phyloP scores from a whole-genome alignment of 2,888 invertebrate species.

The Pseudoips prasinana region DNA sequence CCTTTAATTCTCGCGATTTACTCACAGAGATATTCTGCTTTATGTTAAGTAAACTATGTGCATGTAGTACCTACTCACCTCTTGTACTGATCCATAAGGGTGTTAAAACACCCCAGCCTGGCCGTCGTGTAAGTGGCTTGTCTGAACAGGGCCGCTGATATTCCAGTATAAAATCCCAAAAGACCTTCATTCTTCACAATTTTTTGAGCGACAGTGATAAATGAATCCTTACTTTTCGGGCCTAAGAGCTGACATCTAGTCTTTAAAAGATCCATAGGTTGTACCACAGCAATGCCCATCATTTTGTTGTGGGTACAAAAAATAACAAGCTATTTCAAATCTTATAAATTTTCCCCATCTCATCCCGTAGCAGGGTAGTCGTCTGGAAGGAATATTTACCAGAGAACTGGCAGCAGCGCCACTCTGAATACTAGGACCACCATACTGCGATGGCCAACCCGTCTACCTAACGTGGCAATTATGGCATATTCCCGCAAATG shows the following conservation, averaged over 20 bases:
- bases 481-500: too few species aligned
- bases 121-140: slow-evolving; percentile 99
- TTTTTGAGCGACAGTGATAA: slow-evolving; percentile 85
- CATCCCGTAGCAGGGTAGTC: too few species aligned
- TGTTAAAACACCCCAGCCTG: slow-evolving; percentile 94
- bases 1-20: too few species aligned
- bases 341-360: too few species aligned
- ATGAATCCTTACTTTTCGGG: slow-evolving; percentile 76
- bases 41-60: too few species aligned
- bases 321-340: too few species aligned
- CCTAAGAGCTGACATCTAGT: slow-evolving; percentile 79
- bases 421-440: too few species aligned
- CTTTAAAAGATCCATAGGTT: slow-evolving; percentile 55
- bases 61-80: slow-evolving; percentile 19
- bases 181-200: slow-evolving; percentile 93
- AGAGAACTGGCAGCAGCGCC: too few species aligned
- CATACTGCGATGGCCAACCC: too few species aligned
- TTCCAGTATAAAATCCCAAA: slow-evolving; percentile 91
- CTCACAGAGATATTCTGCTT: too few species aligned
- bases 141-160: slow-evolving; percentile 94
- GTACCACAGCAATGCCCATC: slow-evolving; percentile 48
- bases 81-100: slow-evolving; percentile 83
- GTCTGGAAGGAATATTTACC: too few species aligned
- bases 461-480: too few species aligned
- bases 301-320: slow-evolving; percentile 46